Conservation (phyloP, 2,113 vertebrate species). For the Lontra canadensis region DNA sequence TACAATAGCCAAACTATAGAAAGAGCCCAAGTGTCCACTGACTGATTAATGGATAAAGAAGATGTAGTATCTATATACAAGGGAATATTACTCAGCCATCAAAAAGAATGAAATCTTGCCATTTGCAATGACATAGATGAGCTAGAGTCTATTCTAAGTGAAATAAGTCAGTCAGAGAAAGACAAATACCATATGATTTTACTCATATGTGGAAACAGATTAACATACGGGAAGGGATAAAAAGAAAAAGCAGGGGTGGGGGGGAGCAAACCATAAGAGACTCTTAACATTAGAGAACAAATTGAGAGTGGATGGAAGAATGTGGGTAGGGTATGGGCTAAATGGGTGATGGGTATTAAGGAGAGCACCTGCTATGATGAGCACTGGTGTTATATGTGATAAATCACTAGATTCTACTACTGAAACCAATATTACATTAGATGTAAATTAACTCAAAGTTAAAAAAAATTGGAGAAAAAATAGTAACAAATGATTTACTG, state of each 20-base stretch:
- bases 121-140: neutral
- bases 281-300: neutral
- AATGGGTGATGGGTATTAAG: neutral
- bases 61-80: neutral
- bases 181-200: neutral
- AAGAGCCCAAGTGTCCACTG: neutral
- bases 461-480: neutral
- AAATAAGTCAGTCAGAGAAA: neutral
- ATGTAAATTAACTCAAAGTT: neutral
- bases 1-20: neutral
- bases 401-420: neutral
- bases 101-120: neutral
- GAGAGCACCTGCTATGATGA: neutral
- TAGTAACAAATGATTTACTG: neutral
- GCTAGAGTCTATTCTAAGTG: neutral
- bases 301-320: neutral
- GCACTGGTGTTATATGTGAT: neutral
- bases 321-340: neutral
- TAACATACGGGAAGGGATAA: neutral
- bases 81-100: neutral
- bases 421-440: neutral
- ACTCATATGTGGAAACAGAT: neutral
- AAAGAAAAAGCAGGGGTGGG: neutral
- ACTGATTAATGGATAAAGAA: neutral
- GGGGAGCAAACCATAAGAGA: neutral